phyloP scores from a whole-genome alignment of 2,113 vertebrate genomes.

The Polypterus senegalus region DNA sequence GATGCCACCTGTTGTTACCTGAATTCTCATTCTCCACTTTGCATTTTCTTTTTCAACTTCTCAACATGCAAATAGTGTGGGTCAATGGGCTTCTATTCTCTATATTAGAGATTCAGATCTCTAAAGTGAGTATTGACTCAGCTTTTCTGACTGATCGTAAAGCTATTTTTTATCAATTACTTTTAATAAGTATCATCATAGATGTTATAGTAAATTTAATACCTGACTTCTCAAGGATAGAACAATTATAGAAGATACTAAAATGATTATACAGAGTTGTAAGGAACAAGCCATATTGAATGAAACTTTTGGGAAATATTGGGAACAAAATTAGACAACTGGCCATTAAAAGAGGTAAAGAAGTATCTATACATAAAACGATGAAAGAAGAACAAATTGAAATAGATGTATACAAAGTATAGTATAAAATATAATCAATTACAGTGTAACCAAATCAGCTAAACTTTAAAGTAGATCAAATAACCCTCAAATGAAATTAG shows the following conservation, averaged over 20 bases:
- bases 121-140: neutral
- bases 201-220: slow-evolving; percentile 6
- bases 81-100: too few relatives aligned
- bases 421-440: too few relatives aligned
- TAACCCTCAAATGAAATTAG: too few relatives aligned
- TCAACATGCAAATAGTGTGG: too few relatives aligned
- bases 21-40: too few relatives aligned
- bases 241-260: neutral
- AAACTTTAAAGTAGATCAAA: too few relatives aligned
- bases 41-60: too few relatives aligned
- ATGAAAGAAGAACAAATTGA: too few relatives aligned
- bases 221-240: neutral
- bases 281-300: neutral
- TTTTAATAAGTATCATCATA: neutral
- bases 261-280: neutral
- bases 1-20: too few relatives aligned
- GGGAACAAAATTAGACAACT: neutral
- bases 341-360: slow-evolving; percentile 2
- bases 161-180: neutral
- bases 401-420: too few relatives aligned
- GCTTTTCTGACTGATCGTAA: slow-evolving; percentile 5
- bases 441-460: too few relatives aligned
- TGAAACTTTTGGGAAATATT: neutral
- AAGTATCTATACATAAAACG: neutral
- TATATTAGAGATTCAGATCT: too few relatives aligned